Evolutionary conservation across 2,797 vertebrate genomes (phyloP).

Genomic region (Microchirus variegatus): DNA sequence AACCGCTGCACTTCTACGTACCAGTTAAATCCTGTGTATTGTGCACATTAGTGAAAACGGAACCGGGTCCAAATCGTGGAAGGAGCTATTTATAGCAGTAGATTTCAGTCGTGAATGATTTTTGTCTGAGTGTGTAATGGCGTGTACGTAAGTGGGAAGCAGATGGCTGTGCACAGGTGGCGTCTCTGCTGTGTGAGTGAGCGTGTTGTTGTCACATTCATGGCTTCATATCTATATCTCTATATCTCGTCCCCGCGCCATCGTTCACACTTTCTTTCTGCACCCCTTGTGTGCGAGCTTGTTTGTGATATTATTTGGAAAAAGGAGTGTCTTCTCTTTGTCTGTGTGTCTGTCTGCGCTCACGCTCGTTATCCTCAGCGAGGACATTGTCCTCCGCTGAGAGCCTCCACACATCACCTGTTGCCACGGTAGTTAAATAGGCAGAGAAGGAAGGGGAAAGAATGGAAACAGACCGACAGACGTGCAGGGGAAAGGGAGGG

Average conservation of each 20-base stretch:
- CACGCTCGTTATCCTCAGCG: constrained; percentile 52
- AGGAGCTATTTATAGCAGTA: neutral
- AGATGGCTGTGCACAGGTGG: constrained; percentile 46
- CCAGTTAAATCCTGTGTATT: neutral
- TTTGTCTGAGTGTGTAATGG: neutral
- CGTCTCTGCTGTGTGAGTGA: constrained; percentile 34
- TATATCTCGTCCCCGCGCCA: constrained; percentile 41
- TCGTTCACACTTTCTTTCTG: constrained; percentile 59
- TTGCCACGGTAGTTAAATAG: constrained; percentile 82
- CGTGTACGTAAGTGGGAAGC: constrained; percentile 23
- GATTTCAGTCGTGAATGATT: neutral
- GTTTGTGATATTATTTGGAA: constrained; percentile 47
- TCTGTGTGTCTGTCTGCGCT: constrained; percentile 4
- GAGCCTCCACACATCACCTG: constrained; percentile 78
- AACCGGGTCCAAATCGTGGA: neutral
- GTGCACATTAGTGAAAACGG: neutral
- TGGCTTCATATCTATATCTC: constrained; percentile 39
- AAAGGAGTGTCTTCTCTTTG: constrained; percentile 12
- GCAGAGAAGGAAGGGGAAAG: constrained; percentile 62
- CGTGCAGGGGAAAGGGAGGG: constrained; percentile 24
- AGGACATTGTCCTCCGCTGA: constrained; percentile 68
- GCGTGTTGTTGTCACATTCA: constrained; percentile 41
- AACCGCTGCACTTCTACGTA: neutral
- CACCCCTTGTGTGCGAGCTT: constrained; percentile 35
- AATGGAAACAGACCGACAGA: constrained; percentile 59